Evolutionary conservation across 2,797 vertebrate genomes (phyloP), one percentile per base, ranked within the genome.

Genomic region (Chaunax sp.): DNA sequence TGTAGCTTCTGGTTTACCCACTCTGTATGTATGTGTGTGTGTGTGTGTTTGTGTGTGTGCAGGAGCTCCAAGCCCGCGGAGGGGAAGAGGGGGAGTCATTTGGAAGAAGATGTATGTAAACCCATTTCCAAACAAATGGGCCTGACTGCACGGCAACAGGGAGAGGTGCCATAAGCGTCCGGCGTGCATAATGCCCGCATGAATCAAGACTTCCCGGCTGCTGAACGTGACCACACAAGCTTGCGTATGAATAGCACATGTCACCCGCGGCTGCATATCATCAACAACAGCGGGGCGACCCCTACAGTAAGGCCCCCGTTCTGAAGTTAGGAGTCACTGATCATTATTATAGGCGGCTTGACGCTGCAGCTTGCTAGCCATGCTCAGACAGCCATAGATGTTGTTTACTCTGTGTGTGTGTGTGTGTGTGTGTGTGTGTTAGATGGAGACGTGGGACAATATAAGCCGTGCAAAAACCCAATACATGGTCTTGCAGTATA

Each of bases 71-170:
- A 77, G 60, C 49, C 19, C 43, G 41, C 51, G 70, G 58, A 77
- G 64, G 79, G 77, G 61, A 55, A 37, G 78, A 59, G 70, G 59
- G 64, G 59, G 80, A 75, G 81, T 68, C 77, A 69, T 83, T 54
- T 49, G 71, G 78, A 72, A 49, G 74, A 89, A 90, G 89, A 93
- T 87, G 87, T 87, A 92, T 91, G 91, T 82, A 85, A 92, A 90
- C 61, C 85, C 86, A 88, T 93, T 92, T 92, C 82, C 84, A 83
- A 88, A 91, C 87, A 91, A 92, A 92, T 89, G 89, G 82, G 72
- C 79, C 75, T 46, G 81, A 78, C 85, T 88, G 84, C 82, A 79
- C 78, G 49, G 83, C 82, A 84, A 80, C 75, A 75, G 78, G 59
- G 85, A 83, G 82, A 80, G 81, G 77, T 73, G 85, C 85, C 88